A percentile compares a stretch with the other conserved stretches of the same genome.
phyloP scores from a whole-genome alignment of 2,888 invertebrate genomes.

The Tricholauxania praeusta region DNA sequence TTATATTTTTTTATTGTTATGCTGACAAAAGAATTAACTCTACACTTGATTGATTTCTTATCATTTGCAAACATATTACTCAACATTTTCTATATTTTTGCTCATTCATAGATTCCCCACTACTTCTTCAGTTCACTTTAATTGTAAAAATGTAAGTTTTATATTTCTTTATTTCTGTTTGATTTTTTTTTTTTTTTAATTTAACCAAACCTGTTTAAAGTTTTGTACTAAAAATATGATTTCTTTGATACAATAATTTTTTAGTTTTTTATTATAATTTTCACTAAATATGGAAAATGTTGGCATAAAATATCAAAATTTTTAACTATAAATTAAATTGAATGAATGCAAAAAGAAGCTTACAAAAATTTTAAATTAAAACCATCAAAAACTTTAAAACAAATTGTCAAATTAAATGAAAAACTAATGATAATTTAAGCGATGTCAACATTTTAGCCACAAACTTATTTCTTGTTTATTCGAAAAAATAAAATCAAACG shows the following conservation, averaged over 20 bases:
- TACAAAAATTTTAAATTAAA: conserved; percentile 44
- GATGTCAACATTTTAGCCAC: conserved; percentile 68
- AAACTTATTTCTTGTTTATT: conserved; percentile 49
- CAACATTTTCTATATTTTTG: conserved; percentile 30
- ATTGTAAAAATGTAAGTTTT: too few relatives aligned
- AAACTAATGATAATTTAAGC: conserved; percentile 54
- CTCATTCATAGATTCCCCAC: conserved; percentile 7
- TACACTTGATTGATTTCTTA: conserved; percentile 36
- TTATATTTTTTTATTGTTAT: conserved; percentile 26
- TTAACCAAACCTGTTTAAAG: too few relatives aligned
- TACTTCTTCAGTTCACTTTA: conserved; percentile 1
- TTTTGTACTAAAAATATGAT: too few relatives aligned
- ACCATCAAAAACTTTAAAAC: conserved; percentile 49
- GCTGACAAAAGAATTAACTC: conserved; percentile 28
- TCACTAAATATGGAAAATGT: conserved; percentile 60
- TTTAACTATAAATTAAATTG: conserved; percentile 36
- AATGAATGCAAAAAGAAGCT: conserved; percentile 41
- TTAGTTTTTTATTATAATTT: conserved; percentile 30
- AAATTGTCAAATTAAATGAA: conserved; percentile 41
- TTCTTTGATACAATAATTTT: not conserved
- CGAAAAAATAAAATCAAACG: not conserved
- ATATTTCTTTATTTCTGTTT: not conserved
- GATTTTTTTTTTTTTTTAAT: conserved; percentile 9
- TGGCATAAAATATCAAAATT: conserved; percentile 64
- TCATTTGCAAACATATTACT: conserved; percentile 19